A percentile compares a stretch with the other conserved stretches of the same genome.
Conservation (phyloP, 2,888 invertebrate genomes). For the Ichneumon xanthorius region DNA sequence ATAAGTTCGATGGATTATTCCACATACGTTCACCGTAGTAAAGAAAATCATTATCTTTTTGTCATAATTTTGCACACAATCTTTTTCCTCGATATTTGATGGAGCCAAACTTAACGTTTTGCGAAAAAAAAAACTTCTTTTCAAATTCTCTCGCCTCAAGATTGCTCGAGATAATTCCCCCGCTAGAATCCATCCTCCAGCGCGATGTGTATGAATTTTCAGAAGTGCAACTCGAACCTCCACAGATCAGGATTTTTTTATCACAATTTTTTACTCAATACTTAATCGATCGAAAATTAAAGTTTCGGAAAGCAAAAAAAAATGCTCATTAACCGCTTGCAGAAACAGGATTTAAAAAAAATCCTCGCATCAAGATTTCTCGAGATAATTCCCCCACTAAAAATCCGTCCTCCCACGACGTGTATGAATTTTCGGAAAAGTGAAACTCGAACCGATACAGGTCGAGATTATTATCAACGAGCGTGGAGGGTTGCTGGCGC, state of each 20-base stretch:
- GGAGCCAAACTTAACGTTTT: no score
- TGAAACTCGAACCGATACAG: background rate
- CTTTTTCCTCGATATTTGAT: no score
- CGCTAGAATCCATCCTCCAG: no score
- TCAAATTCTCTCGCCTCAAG: no score
- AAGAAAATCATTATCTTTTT: no score
- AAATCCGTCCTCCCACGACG: no score
- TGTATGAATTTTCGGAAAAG: background rate
- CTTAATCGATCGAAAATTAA: no score
- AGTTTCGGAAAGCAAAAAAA: no score
- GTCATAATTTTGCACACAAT: no score
- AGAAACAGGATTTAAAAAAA: background rate
- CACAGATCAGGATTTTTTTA: background rate
- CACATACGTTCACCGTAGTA: background rate
- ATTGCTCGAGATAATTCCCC: no score
- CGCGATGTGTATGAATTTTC: background rate
- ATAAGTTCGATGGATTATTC: background rate
- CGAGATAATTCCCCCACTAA: background rate
- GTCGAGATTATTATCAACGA: constrained; percentile 5
- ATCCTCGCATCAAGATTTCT: background rate
- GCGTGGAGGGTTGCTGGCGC: constrained; percentile 19
- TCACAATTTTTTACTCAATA: background rate
- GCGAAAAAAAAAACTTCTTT: no score
- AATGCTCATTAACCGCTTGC: no score
- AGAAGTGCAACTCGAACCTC: background rate